Base-by-base conservation (phyloP, 2,888 invertebrate genomes). In the Flexamia atlantica region DNA sequence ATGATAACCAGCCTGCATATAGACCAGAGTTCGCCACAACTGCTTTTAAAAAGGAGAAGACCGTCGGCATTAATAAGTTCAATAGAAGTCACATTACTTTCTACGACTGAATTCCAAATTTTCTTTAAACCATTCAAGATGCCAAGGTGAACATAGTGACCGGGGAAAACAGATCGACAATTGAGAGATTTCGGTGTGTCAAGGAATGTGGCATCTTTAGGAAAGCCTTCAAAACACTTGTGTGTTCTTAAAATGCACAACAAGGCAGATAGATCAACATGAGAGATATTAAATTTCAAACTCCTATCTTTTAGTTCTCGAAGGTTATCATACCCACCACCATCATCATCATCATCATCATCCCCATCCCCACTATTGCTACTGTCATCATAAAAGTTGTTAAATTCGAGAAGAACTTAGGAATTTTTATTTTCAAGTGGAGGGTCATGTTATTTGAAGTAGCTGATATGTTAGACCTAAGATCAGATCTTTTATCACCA, bases 11-110 rank as follows among this genome's bases (percentile, higher is more conserved):
- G 23, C 5, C 30, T 25, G 5, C 7, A 32, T 25, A 70, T 70
- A 12, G 70, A 25, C 70, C 70, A 70, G 5, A 70, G 25, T 70
- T 70, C 70, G 20, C 70, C 70, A 25, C 25, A 30, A 70, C 70
- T 28, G 25, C 70, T 70, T 32, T 32, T 28, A 23, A 70, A 70
- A 23, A 70, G 25, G 12, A 25, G 70, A 23, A 70, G 70, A 17
- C 70, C 70, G 23, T 70, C 70, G 23, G 25, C 36, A 7, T 25
- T 25, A 10, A 70, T 9, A 9, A 60, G 9, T 25, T 60, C 60
- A 60, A 60, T 20, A 20, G 23, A 40, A 40, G 40, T 9, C 14
- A 25, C 9, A 14, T 23, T 25, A 9, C 23, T 14, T 14, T 60
- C 60, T 60, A 14, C 14, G 23, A 60, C 14, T 14, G 9, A 23